Conservation (phyloP, 2,797 vertebrate genomes). For the Smutsia gigantea region DNA sequence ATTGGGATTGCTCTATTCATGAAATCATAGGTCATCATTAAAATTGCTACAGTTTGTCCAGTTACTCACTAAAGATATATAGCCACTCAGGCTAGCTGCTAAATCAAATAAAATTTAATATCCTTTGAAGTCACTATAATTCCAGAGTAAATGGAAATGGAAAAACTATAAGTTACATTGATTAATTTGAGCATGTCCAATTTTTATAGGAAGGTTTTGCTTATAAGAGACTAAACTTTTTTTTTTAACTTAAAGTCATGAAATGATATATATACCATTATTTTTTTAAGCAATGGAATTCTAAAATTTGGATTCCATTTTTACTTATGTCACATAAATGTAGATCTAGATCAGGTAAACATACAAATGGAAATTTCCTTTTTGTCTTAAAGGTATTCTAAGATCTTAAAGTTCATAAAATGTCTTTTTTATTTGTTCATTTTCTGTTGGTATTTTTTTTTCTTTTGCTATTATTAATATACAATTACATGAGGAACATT, state of each 20-base stretch:
- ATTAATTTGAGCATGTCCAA: constrained; percentile 47
- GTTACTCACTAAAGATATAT: constrained; percentile 43
- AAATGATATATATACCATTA: not conserved
- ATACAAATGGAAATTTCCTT: constrained; percentile 16
- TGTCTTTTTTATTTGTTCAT: constrained; percentile 12
- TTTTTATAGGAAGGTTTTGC: constrained; percentile 25
- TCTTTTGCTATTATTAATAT: no score
- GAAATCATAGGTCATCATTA: constrained; percentile 52
- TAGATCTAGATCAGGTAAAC: not conserved
- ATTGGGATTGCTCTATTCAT: constrained; percentile 33
- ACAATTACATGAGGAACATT: no score
- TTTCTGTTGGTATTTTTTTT: constrained; percentile 9
- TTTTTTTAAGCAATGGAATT: not conserved
- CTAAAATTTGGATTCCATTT: not conserved
- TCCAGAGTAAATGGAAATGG: constrained; percentile 46
- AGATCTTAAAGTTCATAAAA: constrained; percentile 8
- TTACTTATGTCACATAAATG: not conserved
- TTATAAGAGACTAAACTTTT: not conserved
- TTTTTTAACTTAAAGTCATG: constrained; percentile 36
- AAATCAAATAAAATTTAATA: constrained; percentile 72
- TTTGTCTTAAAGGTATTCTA: constrained; percentile 18
- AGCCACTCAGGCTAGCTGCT: constrained; percentile 19
- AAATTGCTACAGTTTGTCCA: constrained; percentile 50
- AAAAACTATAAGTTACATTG: constrained; percentile 48
- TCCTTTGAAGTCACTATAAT: constrained; percentile 63